Evolutionary conservation across 2,113 vertebrate genomes (phyloP).

Genomic region (Chlorocebus sabaeus): DNA sequence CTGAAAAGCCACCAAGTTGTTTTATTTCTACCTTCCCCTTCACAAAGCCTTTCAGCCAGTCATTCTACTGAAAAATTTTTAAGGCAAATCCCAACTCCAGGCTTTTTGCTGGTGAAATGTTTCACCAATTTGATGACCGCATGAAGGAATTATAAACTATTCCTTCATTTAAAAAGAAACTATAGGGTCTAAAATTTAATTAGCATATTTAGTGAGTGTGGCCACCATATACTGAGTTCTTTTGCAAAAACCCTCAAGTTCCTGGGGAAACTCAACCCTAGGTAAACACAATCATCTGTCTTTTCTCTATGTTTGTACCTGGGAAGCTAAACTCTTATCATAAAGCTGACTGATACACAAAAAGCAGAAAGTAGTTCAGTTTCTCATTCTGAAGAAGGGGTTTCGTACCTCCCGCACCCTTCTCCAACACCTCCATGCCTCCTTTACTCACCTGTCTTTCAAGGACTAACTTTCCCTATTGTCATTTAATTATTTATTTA

Average conservation of each 20-base stretch:
- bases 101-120: background rate
- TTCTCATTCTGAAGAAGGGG: background rate
- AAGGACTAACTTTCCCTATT: background rate
- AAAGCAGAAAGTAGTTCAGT: background rate
- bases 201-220: background rate
- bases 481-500: background rate
- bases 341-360: background rate
- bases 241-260: background rate
- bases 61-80: background rate
- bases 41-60: background rate
- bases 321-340: background rate
- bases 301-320: background rate
- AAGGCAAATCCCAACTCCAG: background rate
- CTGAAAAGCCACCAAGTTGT: background rate
- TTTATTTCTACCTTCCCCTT: background rate
- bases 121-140: background rate
- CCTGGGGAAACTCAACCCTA: background rate
- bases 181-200: background rate
- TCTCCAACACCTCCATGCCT: background rate
- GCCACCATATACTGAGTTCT: background rate
- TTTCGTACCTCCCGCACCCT: background rate
- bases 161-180: slow-evolving; percentile 20
- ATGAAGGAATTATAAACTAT: background rate
- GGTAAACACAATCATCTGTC: background rate
- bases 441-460: background rate